phyloP scores from a whole-genome alignment of 1,140 invertebrate species.

The Sarcophaga peregrina region DNA sequence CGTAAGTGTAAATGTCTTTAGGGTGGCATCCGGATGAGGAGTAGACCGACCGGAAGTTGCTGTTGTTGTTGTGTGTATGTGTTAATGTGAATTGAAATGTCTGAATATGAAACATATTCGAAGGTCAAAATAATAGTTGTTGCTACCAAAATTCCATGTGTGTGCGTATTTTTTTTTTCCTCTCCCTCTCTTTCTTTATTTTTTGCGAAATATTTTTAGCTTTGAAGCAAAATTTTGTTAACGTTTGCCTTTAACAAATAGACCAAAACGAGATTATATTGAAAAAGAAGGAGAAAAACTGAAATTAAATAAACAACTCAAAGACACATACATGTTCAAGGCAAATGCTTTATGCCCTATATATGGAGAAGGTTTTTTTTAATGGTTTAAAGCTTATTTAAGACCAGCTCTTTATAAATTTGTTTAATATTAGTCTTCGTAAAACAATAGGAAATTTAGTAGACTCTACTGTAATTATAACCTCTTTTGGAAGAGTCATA shows the following conservation, averaged over 20 bases:
- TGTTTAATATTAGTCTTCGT: too few relatives aligned
- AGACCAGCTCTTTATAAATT: too few relatives aligned
- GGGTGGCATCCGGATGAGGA: neutral
- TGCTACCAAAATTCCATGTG: neutral
- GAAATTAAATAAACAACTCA: too few relatives aligned
- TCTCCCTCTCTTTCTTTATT: neutral
- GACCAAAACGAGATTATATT: neutral
- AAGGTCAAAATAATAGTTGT: conserved; percentile 13
- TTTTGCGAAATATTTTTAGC: neutral
- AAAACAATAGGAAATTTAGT: too few relatives aligned
- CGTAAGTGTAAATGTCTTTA: neutral
- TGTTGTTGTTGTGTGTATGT: too few relatives aligned
- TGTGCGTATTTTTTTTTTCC: neutral
- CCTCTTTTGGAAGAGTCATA: too few relatives aligned
- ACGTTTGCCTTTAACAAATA: conserved; percentile 24
- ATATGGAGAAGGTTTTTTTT: too few relatives aligned
- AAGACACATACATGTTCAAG: too few relatives aligned
- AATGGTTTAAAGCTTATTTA: too few relatives aligned
- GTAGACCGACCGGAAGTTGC: neutral
- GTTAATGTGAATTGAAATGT: neutral
- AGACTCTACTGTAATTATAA: too few relatives aligned
- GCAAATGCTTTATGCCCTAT: too few relatives aligned
- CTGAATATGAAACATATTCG: conserved; percentile 19
- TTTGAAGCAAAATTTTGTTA: neutral
- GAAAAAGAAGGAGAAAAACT: too few relatives aligned